A percentile compares a stretch with the other conserved stretches of the same genome.
These are phyloP conservation scores for Macrocentrus cingulum DNA, from an alignment of 1,140 invertebrate species.

Conservation along the genomic window DNA sequence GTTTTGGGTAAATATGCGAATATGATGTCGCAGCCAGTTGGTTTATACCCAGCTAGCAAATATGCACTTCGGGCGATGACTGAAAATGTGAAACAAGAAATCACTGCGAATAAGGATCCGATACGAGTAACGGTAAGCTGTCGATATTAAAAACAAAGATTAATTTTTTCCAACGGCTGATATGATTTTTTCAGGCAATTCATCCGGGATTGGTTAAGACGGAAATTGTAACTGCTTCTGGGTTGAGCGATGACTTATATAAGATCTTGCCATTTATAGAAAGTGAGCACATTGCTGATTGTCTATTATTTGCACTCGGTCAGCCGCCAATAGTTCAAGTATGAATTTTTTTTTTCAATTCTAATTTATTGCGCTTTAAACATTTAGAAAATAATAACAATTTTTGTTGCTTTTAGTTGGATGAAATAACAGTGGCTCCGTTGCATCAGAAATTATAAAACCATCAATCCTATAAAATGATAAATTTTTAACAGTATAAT, in stretches of 20 bases:
- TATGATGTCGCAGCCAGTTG: slow-evolving; percentile 28
- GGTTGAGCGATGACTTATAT: not conserved
- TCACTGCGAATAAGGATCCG: slow-evolving; percentile 34
- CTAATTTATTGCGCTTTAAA: too few relatives aligned
- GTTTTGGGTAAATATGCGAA: slow-evolving; percentile 35
- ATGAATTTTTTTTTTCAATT: not conserved
- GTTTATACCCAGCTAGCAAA: slow-evolving; percentile 61
- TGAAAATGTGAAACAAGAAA: slow-evolving; percentile 59
- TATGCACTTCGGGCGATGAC: slow-evolving; percentile 60
- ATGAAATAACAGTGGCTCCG: too few relatives aligned
- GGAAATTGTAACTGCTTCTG: not conserved
- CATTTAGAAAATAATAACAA: not conserved
- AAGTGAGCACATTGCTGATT: not conserved
- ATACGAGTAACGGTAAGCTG: not conserved
- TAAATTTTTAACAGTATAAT: too few relatives aligned
- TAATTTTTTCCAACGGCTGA: not conserved
- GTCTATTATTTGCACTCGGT: slow-evolving; percentile 9
- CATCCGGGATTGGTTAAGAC: slow-evolving; percentile 7
- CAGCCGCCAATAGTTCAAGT: slow-evolving; percentile 1
- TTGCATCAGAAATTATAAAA: too few relatives aligned
- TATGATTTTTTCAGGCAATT: not conserved
- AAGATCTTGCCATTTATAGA: not conserved
- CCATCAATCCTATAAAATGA: too few relatives aligned
- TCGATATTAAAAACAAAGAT: not conserved
- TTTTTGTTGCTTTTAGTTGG: too few relatives aligned